phyloP scores from a whole-genome alignment of 2,797 vertebrate species.

The Danio jaintianensis region DNA sequence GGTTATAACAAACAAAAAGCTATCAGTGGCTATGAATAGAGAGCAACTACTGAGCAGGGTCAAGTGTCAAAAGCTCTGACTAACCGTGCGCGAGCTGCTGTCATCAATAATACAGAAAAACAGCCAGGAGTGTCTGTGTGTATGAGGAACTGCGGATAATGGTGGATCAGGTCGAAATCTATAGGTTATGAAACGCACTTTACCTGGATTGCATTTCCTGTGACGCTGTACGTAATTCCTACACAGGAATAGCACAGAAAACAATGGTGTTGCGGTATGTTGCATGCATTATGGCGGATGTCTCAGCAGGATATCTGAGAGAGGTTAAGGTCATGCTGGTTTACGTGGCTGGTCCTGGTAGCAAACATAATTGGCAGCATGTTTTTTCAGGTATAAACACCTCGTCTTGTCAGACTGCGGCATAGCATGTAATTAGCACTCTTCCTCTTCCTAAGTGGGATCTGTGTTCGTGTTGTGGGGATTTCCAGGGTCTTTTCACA shows the following conservation, averaged over 20 bases:
- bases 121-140: conserved; percentile 48
- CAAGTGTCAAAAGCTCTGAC: conserved; percentile 76
- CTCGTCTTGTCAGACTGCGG: conserved; percentile 49
- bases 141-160: conserved; percentile 26
- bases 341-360: conserved; percentile 42
- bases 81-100: conserved; percentile 72
- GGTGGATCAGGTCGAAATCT: conserved; percentile 19
- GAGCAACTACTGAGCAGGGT: conserved; percentile 71
- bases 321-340: conserved; percentile 24
- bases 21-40: conserved; percentile 78
- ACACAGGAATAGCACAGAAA: not conserved
- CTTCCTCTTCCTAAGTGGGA: conserved; percentile 27
- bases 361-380: conserved; percentile 51
- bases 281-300: not conserved
- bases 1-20: conserved; percentile 82
- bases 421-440: conserved; percentile 56
- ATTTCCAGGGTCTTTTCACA: conserved; percentile 53
- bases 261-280: conserved; percentile 16
- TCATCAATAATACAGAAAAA: conserved; percentile 75
- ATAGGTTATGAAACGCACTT: conserved; percentile 21
- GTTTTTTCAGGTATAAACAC: conserved; percentile 51
- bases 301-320: conserved; percentile 10
- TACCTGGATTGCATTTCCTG: not conserved
- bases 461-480: conserved; percentile 42
- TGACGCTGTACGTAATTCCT: conserved; percentile 6